Evolutionary conservation across 2,113 vertebrate genomes (phyloP), one percentile per base, ranked within the genome.

Genomic region (Cercocebus atys): DNA sequence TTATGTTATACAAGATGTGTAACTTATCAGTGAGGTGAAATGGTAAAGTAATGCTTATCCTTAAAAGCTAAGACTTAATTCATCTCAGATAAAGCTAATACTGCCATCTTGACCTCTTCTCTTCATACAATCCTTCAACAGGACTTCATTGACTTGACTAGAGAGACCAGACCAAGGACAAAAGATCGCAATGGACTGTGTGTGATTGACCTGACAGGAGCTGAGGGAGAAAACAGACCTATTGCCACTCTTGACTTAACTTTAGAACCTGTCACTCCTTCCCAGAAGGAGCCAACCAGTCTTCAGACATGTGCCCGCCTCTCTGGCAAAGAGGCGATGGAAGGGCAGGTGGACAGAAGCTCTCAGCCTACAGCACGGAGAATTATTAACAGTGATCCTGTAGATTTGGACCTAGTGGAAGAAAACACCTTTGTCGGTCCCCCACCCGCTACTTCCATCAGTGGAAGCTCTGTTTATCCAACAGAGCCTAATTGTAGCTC

Each of bases 101-200:
- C 17, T 81, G 5, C 12, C n/a, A 83, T 5, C 13, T 95, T 93
- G 73, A 90, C 38, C 76, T 83, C 47, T 82, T 96, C 25, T 95
- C 57, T 93, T 96, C 80, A 88, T 43, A 9, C n/a, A 73, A 88
- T 90, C 75, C 80, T 95, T 93, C 83, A 64, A 72, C 93, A 99
- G 99, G 99, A 99, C n/a, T 83, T 99, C 92, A 99, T 99, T 5
- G 99, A 99, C 91, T 95, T 99, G 91, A 99, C 99, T 30, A 78
- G 22, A 1, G 98, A 99, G 80, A 81, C 87, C 68, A 98, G 98
- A 86, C 72, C 55, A 1, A 97, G 86, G 75, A 20, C 78, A 43
- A 97, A 93, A 23, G 45, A 81, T 0, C 20, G 4, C 0, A 94
- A 1, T 0, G 57, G 52, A 14, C 78, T 96, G 2, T 38, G 59